Conservation (phyloP, 2,113 vertebrate genomes). For the Protobothrops mucrosquamatus region DNA sequence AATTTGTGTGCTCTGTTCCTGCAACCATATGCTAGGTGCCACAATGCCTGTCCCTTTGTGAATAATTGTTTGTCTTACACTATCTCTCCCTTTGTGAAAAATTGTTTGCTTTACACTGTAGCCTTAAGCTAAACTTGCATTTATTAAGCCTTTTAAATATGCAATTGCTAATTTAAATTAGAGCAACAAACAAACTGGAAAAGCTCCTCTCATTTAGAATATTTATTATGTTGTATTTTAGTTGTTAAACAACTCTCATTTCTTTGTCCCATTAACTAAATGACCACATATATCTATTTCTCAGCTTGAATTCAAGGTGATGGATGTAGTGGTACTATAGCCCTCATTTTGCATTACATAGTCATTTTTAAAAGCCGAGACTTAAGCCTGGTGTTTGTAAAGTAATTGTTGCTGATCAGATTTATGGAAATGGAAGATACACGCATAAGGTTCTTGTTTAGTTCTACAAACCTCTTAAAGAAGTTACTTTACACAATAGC, state of each 20-base stretch:
- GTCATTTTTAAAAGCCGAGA: conserved; percentile 42
- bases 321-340: conserved; percentile 35
- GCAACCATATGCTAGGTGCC: not conserved
- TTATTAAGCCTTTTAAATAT: conserved; percentile 40
- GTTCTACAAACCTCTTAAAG: not conserved
- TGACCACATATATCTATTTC: conserved; percentile 23
- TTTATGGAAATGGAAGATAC: conserved; percentile 15
- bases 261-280: conserved; percentile 44
- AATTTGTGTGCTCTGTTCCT: not conserved
- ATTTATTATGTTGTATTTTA: conserved; percentile 31
- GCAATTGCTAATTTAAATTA: conserved; percentile 41
- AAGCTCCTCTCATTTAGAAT: conserved; percentile 40
- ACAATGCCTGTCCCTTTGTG: not conserved
- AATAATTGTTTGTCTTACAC: not conserved
- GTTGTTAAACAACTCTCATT: conserved; percentile 39
- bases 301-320: conserved; percentile 29
- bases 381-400: conserved; percentile 24
- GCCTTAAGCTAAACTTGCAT: conserved; percentile 22
- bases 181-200: conserved; percentile 39
- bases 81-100: not conserved
- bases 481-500: not conserved
- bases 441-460: conserved; percentile 5
- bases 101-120: conserved; percentile 18
- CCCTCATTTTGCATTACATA: conserved; percentile 44
- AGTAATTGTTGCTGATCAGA: conserved; percentile 22